Conservation (phyloP, 2,888 invertebrate genomes). For the Synergus umbraculus region DNA sequence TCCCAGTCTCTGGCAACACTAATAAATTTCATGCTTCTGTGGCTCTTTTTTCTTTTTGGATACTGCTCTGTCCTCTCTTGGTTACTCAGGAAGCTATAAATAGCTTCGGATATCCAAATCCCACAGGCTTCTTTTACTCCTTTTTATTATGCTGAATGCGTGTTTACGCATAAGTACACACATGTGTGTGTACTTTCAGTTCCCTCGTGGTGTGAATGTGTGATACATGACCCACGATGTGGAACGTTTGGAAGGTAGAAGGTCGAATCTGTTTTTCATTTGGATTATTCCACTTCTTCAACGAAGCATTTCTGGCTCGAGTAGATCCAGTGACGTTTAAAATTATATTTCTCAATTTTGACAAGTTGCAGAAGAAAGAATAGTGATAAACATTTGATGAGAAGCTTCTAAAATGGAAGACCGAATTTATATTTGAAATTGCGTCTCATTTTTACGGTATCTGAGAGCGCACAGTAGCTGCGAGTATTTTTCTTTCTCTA, state of each 20-base stretch:
- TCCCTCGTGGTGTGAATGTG: neutral
- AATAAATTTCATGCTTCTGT: neutral
- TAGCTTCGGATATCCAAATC: neutral
- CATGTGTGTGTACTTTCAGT: neutral
- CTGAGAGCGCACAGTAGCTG: neutral
- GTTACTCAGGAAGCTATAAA: neutral
- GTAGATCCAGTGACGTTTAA: neutral
- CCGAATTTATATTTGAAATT: no score
- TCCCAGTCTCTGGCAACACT: neutral
- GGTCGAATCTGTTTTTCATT: slow-evolving; percentile 8
- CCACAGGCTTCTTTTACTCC: neutral
- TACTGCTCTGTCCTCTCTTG: neutral
- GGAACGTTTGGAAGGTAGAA: neutral
- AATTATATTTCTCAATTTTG: neutral
- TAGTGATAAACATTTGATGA: no score
- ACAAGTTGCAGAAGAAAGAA: neutral
- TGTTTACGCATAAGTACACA: slow-evolving; percentile 9
- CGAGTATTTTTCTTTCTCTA: neutral
- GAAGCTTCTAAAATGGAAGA: no score
- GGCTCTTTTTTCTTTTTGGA: neutral
- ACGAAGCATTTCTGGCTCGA: neutral
- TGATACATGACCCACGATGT: neutral
- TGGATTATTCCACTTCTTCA: neutral
- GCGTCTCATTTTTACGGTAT: neutral
- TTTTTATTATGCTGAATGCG: slow-evolving; percentile 2